phyloP scores from a whole-genome alignment of 2,888 invertebrate genomes.

The Plagodis pulveraria region DNA sequence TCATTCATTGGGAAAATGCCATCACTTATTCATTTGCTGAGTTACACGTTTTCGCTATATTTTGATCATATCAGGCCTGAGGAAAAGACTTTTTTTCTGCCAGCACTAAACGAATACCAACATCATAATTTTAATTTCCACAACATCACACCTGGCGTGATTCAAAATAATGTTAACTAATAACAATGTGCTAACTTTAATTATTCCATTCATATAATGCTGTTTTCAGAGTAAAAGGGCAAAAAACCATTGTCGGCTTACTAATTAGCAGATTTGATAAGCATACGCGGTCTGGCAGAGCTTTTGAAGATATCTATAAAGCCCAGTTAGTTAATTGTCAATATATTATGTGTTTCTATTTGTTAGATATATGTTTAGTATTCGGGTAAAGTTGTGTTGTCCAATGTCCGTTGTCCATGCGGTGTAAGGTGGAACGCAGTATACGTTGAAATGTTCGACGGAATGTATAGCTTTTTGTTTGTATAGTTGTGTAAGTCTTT shows the following conservation, averaged over 20 bases:
- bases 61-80: not conserved
- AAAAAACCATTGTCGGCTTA: conserved; percentile 46
- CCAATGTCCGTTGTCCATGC: conserved; percentile 23
- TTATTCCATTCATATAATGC: conserved; percentile 39
- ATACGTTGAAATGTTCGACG: conserved; percentile 14
- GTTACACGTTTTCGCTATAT: no score
- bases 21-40: no score
- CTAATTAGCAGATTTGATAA: conserved; percentile 50
- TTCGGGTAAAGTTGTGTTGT: conserved; percentile 34
- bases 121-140: conserved; percentile 15
- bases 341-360: conserved; percentile 32
- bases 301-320: conserved; percentile 37
- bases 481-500: conserved; percentile 1
- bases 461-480: conserved; percentile 18
- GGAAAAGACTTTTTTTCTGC: conserved; percentile 5
- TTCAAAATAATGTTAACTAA: conserved; percentile 24
- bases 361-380: conserved; percentile 36
- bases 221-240: conserved; percentile 49
- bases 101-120: conserved; percentile 31
- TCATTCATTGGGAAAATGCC: not conserved
- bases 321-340: conserved; percentile 46
- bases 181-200: conserved; percentile 55
- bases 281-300: conserved; percentile 32
- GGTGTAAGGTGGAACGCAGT: conserved; percentile 24
- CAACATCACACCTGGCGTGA: conserved; percentile 12